Conservation (phyloP, 2,113 vertebrate species). For the Nesogale talazaci region DNA sequence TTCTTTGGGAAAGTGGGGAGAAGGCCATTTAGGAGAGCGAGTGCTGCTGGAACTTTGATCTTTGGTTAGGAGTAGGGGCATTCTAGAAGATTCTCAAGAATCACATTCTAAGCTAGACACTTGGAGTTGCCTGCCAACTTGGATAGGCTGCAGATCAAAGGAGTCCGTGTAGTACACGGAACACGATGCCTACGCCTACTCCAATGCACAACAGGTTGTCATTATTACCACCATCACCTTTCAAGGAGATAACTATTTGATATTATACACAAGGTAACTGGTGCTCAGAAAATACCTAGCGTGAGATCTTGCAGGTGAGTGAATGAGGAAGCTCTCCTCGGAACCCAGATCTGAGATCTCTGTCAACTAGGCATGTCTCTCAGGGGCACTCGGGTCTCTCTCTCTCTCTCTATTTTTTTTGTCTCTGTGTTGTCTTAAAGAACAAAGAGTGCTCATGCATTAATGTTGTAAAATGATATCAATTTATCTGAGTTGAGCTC, state of each 20-base stretch:
- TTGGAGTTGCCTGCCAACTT: not conserved
- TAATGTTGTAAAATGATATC: not conserved
- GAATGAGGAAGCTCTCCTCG: not conserved
- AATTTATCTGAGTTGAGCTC: not conserved
- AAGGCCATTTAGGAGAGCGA: not conserved
- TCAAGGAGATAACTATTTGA: not conserved
- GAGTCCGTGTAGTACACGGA: too few species aligned
- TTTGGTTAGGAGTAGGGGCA: not conserved
- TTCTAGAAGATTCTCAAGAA: not conserved
- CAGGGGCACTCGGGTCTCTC: not conserved
- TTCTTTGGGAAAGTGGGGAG: not conserved
- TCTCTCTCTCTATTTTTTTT: not conserved
- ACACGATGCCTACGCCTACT: too few species aligned
- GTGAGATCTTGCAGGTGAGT: not conserved
- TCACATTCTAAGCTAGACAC: not conserved
- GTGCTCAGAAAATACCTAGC: not conserved
- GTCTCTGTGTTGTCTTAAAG: conserved; percentile 4
- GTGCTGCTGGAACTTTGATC: not conserved
- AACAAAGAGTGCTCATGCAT: not conserved
- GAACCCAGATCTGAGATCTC: not conserved
- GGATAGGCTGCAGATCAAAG: too few species aligned
- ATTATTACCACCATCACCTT: too few species aligned
- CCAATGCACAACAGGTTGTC: too few species aligned
- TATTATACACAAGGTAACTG: not conserved
- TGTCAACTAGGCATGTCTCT: not conserved